These are phyloP conservation scores for Sabellastarte sp. DNA, from an alignment of 2,888 invertebrate genomes.

Conservation along the genomic window DNA sequence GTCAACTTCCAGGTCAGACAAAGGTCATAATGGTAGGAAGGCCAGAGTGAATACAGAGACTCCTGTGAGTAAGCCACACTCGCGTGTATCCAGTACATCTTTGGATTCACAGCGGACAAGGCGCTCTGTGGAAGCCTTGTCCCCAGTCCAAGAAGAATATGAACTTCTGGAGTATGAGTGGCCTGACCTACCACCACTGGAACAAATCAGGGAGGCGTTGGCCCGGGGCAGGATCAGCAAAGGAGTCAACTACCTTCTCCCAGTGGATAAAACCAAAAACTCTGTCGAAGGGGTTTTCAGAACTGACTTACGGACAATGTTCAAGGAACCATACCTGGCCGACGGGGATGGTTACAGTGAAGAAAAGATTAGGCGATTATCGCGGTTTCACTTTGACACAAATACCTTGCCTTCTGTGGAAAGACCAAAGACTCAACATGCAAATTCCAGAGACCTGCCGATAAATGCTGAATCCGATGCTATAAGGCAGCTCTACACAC, in stretches of 20 bases:
- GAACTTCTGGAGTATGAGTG: conserved; percentile 34
- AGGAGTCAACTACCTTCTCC: conserved; percentile 47
- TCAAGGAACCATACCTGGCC: conserved; percentile 43
- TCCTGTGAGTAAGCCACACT: no score
- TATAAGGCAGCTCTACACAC: neutral
- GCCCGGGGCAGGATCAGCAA: conserved; percentile 40
- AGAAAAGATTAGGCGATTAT: conserved; percentile 7
- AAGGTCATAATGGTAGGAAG: no score
- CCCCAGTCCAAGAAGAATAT: neutral
- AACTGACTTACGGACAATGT: conserved; percentile 49
- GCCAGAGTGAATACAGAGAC: no score
- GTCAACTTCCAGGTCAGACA: no score
- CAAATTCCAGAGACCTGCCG: neutral
- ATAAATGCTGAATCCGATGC: neutral
- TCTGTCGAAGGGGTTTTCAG: conserved; percentile 45
- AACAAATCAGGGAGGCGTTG: conserved; percentile 44
- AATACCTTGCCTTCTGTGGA: neutral
- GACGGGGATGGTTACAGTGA: conserved; percentile 65
- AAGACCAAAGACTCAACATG: neutral
- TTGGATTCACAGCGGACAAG: no score
- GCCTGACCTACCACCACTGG: conserved; percentile 49
- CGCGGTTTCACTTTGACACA: neutral
- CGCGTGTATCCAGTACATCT: no score
- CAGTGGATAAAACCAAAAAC: conserved; percentile 43
- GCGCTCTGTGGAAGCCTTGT: no score